Conservation (phyloP, 2,113 vertebrate species). For the Urocitellus parryii region DNA sequence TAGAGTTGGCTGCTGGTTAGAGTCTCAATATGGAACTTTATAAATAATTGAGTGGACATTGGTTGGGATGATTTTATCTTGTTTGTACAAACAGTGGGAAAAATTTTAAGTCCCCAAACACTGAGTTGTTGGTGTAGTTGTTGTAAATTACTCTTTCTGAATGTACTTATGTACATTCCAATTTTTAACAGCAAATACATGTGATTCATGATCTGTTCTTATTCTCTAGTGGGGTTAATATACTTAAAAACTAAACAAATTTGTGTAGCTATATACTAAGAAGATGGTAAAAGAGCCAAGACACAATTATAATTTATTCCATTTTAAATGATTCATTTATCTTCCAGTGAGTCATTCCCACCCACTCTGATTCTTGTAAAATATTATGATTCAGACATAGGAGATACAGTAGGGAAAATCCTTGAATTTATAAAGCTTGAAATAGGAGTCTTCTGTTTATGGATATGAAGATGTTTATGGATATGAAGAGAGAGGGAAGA, state of each 20-base stretch:
- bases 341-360: background rate
- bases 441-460: background rate
- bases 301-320: background rate
- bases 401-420: background rate
- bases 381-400: background rate
- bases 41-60: slow-evolving; percentile 11
- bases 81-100: background rate
- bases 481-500: background rate
- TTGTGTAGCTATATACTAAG: background rate
- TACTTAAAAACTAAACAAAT: background rate
- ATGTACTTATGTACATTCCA: background rate
- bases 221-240: background rate
- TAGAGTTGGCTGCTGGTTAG: background rate
- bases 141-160: background rate
- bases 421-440: background rate
- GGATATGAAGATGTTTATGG: background rate
- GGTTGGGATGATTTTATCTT: background rate
- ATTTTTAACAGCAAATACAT: slow-evolving; percentile 15
- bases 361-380: background rate
- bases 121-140: background rate
- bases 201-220: background rate
- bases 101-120: background rate
- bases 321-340: slow-evolving; percentile 19
- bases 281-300: background rate
- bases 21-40: background rate